Percentiles rank a stretch among this genome's conserved stretches.
Evolutionary conservation across 2,797 vertebrate genomes (phyloP).

Genomic region (Potorous gilbertii): DNA sequence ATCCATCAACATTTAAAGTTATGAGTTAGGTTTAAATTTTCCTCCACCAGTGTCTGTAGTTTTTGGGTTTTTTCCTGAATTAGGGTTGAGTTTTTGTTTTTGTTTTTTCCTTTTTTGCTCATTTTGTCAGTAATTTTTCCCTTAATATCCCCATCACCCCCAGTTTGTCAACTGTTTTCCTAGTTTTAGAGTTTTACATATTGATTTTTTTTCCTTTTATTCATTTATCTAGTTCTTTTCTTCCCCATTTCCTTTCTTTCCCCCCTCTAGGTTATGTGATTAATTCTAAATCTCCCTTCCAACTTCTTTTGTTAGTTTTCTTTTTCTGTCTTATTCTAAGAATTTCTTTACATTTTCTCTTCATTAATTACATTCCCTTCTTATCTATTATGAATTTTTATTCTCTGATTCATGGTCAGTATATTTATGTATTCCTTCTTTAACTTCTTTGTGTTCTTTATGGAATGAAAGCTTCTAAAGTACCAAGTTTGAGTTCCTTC

Average conservation of each 20-base stretch:
- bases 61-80: too few species aligned
- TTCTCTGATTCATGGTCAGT: background rate
- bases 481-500: background rate
- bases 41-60: background rate
- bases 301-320: background rate
- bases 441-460: background rate
- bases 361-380: background rate
- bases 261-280: background rate
- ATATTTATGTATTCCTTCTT: background rate
- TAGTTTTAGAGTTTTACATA: background rate
- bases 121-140: background rate
- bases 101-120: background rate
- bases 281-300: background rate
- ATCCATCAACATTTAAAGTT: background rate
- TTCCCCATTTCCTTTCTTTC: background rate
- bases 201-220: background rate
- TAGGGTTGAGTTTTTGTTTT: background rate
- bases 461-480: background rate
- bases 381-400: background rate
- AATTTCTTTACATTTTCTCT: background rate
- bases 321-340: background rate
- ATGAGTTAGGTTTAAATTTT: background rate
- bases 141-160: background rate
- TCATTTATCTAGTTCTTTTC: background rate
- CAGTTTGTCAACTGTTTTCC: background rate